Percentiles rank a stretch among this genome's conserved stretches.
These are phyloP conservation scores for Falco concolor DNA, from an alignment of 2,797 vertebrate species.

Conservation along the genomic window DNA sequence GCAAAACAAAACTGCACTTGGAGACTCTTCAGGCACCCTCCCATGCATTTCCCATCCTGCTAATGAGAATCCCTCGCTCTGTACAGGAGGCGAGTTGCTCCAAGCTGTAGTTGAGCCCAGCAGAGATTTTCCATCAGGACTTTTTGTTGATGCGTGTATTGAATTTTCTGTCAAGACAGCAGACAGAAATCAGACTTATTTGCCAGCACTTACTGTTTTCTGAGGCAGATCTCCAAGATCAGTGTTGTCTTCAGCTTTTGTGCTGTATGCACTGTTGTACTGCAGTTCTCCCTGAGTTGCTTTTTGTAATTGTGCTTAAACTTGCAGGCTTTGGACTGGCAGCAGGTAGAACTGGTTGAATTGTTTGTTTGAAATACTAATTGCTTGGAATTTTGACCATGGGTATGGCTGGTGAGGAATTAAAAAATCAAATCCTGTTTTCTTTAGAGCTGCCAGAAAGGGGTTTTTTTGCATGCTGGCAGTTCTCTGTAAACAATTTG, in stretches of 20 bases:
- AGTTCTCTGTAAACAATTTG: neutral
- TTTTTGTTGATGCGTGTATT: neutral
- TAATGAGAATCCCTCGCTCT: neutral
- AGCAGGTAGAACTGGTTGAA: neutral
- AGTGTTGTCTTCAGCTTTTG: neutral
- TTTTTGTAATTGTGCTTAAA: neutral
- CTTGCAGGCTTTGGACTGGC: neutral
- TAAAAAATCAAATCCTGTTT: neutral
- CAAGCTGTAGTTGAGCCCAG: neutral
- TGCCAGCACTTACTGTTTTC: neutral
- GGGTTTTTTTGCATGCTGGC: neutral
- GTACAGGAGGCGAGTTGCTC: neutral
- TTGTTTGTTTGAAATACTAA: constrained; percentile 17
- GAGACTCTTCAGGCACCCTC: neutral
- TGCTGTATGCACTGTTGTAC: neutral
- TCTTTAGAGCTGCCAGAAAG: neutral
- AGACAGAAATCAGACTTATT: neutral
- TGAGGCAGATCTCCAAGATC: neutral
- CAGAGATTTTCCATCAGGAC: neutral
- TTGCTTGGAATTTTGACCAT: neutral
- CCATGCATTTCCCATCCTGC: neutral
- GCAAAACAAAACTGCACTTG: neutral
- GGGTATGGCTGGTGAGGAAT: neutral
- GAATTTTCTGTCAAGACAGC: neutral
- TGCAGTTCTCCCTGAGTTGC: neutral